Evolutionary conservation across 2,797 vertebrate species (phyloP).

Genomic region (Spatula versicolor): DNA sequence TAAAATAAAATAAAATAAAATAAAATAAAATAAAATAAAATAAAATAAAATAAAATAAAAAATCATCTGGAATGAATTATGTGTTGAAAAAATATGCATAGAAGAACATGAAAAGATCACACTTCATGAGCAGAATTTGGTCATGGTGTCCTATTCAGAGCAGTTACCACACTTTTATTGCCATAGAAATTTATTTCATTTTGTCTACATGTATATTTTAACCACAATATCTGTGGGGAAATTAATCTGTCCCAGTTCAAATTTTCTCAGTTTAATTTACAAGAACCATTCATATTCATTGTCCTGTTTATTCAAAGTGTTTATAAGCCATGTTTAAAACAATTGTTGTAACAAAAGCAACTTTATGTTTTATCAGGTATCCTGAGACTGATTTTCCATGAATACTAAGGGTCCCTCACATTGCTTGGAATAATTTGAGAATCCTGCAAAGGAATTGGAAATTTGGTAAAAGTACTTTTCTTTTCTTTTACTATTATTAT

Average conservation of each 20-base stretch:
- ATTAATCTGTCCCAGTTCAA: neutral
- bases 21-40: neutral
- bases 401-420: neutral
- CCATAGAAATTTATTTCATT: neutral
- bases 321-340: neutral
- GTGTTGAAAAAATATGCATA: neutral
- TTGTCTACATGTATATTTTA: neutral
- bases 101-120: neutral
- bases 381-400: accelerated
- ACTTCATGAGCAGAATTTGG: neutral
- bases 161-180: neutral
- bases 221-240: neutral
- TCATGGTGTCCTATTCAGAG: neutral
- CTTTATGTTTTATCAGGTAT: neutral
- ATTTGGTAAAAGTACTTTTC: neutral
- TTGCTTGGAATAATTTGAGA: neutral
- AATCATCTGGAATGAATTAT: neutral
- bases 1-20: too few species aligned
- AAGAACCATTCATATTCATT: neutral
- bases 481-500: neutral
- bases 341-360: neutral
- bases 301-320: neutral
- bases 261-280: neutral
- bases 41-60: neutral
- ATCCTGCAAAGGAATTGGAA: neutral